phyloP scores from a whole-genome alignment of 2,888 invertebrate genomes.

The Acrocera orbiculus region DNA sequence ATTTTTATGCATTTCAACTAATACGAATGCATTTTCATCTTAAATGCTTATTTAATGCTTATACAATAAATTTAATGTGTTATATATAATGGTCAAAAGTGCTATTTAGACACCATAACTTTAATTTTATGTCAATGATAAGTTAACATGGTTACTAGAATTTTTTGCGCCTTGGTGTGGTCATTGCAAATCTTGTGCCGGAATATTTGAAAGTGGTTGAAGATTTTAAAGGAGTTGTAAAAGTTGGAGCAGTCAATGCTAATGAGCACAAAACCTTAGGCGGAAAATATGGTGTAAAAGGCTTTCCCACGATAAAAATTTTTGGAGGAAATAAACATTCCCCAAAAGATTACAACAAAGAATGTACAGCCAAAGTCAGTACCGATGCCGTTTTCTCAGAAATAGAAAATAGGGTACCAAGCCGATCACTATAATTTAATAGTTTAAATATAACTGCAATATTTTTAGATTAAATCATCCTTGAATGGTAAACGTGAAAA shows the following conservation, averaged over 20 bases:
- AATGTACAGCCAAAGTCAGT: slow-evolving; percentile 68
- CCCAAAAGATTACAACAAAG: slow-evolving; percentile 71
- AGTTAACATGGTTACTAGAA: slow-evolving; percentile 97
- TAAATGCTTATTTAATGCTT: too few relatives aligned
- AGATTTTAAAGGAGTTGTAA: slow-evolving; percentile 84
- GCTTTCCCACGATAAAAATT: slow-evolving; percentile 93
- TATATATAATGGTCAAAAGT: too few relatives aligned
- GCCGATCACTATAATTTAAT: too few relatives aligned
- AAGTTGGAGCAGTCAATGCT: slow-evolving; percentile 87
- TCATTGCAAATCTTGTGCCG: slow-evolving; percentile 78
- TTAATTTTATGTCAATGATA: too few relatives aligned
- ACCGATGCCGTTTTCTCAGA: slow-evolving; percentile 72
- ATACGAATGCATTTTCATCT: too few relatives aligned
- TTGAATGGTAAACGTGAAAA: too few relatives aligned
- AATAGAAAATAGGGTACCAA: too few relatives aligned
- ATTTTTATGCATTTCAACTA: too few relatives aligned
- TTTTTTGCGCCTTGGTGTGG: slow-evolving; percentile 83
- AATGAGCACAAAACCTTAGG: slow-evolving; percentile 73
- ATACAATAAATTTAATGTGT: too few relatives aligned
- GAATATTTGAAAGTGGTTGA: slow-evolving; percentile 88
- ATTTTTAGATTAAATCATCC: too few relatives aligned
- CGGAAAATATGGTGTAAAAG: slow-evolving; percentile 62
- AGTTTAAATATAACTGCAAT: too few relatives aligned
- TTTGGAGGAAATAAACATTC: slow-evolving; percentile 70
- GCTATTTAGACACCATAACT: too few relatives aligned